Base-by-base conservation (phyloP, 2,888 invertebrate genomes). In the Oscheius myriophilus region DNA sequence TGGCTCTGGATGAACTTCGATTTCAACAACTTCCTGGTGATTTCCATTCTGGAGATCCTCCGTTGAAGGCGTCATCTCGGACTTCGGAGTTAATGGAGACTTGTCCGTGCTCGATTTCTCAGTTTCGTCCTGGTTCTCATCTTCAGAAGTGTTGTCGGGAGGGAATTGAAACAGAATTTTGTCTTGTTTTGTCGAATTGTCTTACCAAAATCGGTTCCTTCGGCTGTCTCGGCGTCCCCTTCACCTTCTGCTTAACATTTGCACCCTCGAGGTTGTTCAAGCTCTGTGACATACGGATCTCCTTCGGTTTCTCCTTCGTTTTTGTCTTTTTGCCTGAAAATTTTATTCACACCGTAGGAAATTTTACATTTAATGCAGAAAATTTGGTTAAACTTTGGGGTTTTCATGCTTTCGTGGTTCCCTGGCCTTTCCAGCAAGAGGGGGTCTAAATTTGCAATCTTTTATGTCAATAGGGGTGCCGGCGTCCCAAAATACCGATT, bases 1-100 rank as follows among this genome's bases (percentile, higher is more conserved):
- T 61, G 25, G 46, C 16, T 61, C 14, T n/a, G 23, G 23, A 53
- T 33, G 21, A 23, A 33, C 18, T 18, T 18, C 45, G n/a, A 62
- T 66, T 66, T 78, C 71, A 72, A 65, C 11, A 7, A 41, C 45
- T 21, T 58, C 58, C 43, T 45, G 43, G 1, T 33, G 14, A 16
- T 42, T 23, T 23, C n/a, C 58, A 23, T 58, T 45, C 9, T 33
- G 33, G 33, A 33, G 4, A 9, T 33, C 33, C 9, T 58, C 58
- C 43, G 45, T 42, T 23, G 16, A 45, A 9, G 25, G 18, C 43
- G n/a, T 43, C 41, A 18, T 39, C 43, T 12, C 23, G 23, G 21
- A 43, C 16, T 23, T 61, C 49, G 9, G 61, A 61, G 26, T 39
- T 43, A 23, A 43, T 25, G 12, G 43, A 25, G 3, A 43, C 23